These are phyloP conservation scores for Orius insidiosus DNA, from an alignment of 1,140 invertebrate species.

Conservation along the genomic window DNA sequence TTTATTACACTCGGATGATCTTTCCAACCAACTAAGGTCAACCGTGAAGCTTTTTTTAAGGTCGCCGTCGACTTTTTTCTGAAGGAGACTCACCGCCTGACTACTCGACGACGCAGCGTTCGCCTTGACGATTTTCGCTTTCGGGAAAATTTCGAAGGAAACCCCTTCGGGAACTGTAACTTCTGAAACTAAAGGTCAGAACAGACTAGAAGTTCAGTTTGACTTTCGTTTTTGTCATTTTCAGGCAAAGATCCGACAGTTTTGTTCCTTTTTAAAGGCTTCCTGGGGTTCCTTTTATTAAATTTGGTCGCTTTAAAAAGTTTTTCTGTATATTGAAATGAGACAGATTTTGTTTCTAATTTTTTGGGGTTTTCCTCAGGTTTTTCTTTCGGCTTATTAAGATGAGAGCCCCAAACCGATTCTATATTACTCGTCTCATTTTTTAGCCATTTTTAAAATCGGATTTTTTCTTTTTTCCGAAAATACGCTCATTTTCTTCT, in stretches of 20 bases:
- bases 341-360: conserved; percentile 25
- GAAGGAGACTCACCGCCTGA: conserved; percentile 27
- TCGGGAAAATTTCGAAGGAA: conserved; percentile 16
- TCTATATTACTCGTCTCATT: background rate
- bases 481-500: background rate
- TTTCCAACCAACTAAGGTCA: too few relatives aligned
- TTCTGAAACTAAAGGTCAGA: background rate
- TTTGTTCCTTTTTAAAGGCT: conserved; percentile 23
- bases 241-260: conserved; percentile 1
- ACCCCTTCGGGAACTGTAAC: too few relatives aligned
- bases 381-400: conserved; percentile 29
- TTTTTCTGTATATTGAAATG: conserved; percentile 42
- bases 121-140: conserved; percentile 21
- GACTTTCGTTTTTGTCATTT: conserved; percentile 11
- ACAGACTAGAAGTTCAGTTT: background rate
- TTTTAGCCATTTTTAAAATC: background rate
- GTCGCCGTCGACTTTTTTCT: conserved; percentile 23
- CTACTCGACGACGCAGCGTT: conserved; percentile 20
- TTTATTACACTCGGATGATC: too few relatives aligned
- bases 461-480: background rate
- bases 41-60: too few relatives aligned
- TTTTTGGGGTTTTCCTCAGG: conserved; percentile 6
- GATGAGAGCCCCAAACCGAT: conserved; percentile 34
- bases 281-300: conserved; percentile 55
- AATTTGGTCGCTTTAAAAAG: conserved; percentile 49